These are phyloP conservation scores for Raja brachyura DNA, from an alignment of 2,113 vertebrate species.

Conservation along the genomic window DNA sequence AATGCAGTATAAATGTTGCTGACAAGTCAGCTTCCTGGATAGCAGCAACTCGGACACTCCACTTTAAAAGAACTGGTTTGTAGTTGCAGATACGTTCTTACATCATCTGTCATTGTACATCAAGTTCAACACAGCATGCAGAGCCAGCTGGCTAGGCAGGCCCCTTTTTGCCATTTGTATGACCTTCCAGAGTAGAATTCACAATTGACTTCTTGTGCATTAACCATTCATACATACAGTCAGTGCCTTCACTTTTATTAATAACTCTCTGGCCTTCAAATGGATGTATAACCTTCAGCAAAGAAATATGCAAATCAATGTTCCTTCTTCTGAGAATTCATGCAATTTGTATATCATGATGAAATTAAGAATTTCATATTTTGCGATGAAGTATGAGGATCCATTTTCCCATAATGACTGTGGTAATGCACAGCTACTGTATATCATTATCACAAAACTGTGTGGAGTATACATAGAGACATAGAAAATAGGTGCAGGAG, in stretches of 20 bases:
- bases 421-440: no score
- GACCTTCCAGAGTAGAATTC: neutral
- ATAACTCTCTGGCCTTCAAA: neutral
- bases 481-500: no score
- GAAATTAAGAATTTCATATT: neutral
- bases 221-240: neutral
- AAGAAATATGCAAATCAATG: neutral
- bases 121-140: conserved; percentile 13
- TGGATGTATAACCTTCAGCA: neutral
- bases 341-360: neutral
- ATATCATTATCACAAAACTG: no score
- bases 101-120: neutral
- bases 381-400: neutral
- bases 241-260: neutral
- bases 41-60: neutral
- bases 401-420: no score
- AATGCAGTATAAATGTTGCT: neutral
- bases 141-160: neutral
- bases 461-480: no score
- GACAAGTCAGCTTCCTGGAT: neutral
- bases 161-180: neutral
- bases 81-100: neutral
- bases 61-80: neutral
- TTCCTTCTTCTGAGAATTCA: neutral
- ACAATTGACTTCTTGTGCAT: neutral